Evolutionary conservation across 2,113 vertebrate species (phyloP), one percentile per base, ranked within the genome.

Genomic region (Progne subis): DNA sequence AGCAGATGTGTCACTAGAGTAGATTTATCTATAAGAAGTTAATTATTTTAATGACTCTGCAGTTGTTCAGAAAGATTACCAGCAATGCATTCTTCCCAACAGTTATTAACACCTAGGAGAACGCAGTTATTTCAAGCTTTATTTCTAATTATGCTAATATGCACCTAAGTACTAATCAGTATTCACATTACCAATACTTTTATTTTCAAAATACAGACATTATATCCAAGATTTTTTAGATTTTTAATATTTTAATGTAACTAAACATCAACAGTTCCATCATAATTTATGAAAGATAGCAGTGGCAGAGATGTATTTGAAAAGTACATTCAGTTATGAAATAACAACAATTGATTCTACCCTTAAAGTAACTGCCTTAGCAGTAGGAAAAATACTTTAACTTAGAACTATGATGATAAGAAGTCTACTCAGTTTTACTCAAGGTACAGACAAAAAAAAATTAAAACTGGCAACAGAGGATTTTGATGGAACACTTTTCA

Each of bases 11-110:
- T 80, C 96, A 96, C 94, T 91, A 84, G 25, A 69, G 92, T 56
- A 97, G 85, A 96, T 89, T 91, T 79, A 96, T 44, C 92, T 21
- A 29, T 80, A 97, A 89, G 85, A 97, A 97, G 92, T 93, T 97
- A 95, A 97, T 92, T 96, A 96, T 90, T 94, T 94, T 90, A 96
- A 96, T 82, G 79, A 94, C 87, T 94, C 67, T 43, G 65, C 68
- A 92, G 89, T 79, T 95, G 95, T 93, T 97, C 97, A 97, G 94
- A 98, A 97, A 96, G 94, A 97, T 94, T 88, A 97, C 81, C 64
- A 89, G 55, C 47, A 94, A 85, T 63, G 60, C 77, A 89, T 84
- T 92, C 77, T 75, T 74, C 60, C 76, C 80, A 96, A 91, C 82
- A 93, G 76, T 92, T 95, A 96, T 37, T 85, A 97, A 88, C 68